Evolutionary conservation across 2,797 vertebrate genomes (phyloP).

Genomic region (Cryptoprocta ferox): DNA sequence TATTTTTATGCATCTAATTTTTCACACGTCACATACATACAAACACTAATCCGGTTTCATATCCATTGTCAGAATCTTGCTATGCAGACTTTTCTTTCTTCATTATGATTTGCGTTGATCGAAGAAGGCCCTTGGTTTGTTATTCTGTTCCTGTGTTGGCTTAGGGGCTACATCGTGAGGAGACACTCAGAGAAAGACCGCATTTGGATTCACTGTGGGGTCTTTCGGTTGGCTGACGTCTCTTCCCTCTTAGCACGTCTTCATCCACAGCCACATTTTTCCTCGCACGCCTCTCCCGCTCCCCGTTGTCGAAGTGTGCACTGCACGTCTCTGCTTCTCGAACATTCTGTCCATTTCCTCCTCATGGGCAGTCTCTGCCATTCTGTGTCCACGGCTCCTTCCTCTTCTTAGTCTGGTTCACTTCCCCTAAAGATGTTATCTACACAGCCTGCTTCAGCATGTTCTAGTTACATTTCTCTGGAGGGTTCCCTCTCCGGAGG

Average conservation of each 20-base stretch:
- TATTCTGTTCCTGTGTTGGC: neutral
- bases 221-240: neutral
- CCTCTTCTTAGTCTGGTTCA: conserved; percentile 18
- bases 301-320: neutral
- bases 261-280: neutral
- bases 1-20: conserved; percentile 19
- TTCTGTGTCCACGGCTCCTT: neutral
- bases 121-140: neutral
- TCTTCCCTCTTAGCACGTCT: neutral
- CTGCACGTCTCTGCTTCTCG: neutral
- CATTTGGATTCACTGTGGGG: neutral
- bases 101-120: neutral
- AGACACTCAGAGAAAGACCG: neutral
- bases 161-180: neutral
- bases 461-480: neutral
- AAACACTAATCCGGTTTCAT: conserved; percentile 13
- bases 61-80: neutral
- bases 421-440: conserved; percentile 37
- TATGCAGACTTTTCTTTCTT: neutral
- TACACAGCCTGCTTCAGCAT: conserved; percentile 7
- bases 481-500: neutral
- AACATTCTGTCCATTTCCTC: neutral
- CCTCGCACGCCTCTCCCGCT: neutral
- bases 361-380: neutral
- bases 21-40: neutral